phyloP scores from a whole-genome alignment of 2,888 invertebrate species.

The Stramonita haemastoma region DNA sequence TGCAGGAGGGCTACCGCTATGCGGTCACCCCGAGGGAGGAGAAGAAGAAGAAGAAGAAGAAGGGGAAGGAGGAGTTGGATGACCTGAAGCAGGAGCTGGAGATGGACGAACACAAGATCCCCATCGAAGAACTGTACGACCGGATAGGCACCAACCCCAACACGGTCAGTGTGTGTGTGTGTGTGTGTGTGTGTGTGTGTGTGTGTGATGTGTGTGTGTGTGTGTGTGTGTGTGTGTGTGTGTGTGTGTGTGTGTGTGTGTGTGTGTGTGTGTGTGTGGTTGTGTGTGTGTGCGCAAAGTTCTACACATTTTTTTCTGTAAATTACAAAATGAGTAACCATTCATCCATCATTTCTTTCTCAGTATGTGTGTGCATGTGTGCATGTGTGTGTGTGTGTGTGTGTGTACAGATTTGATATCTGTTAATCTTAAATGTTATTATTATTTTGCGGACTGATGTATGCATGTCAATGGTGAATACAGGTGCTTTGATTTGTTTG shows the following conservation, averaged over 20 bases:
- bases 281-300: no score
- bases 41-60: slow-evolving; percentile 85
- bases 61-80: slow-evolving; percentile 85
- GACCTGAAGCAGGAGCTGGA: slow-evolving; percentile 99
- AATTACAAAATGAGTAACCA: no score
- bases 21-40: slow-evolving; percentile 94
- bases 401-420: no score
- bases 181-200: not conserved
- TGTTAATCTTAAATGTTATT: no score
- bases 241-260: not conserved
- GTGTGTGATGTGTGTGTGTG: no score
- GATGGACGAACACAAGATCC: slow-evolving; percentile 98
- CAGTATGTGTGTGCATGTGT: no score
- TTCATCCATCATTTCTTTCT: no score
- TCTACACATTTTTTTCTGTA: no score
- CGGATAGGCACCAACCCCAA: slow-evolving; percentile 98
- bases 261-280: not conserved
- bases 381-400: not conserved
- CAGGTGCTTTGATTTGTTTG: no score
- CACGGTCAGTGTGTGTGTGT: slow-evolving; percentile 83
- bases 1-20: slow-evolving; percentile 95
- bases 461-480: no score
- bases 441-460: no score
- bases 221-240: not conserved
- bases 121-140: slow-evolving; percentile 97